phyloP scores from a whole-genome alignment of 2,888 invertebrate genomes.

The Drosophila kambysellisi region DNA sequence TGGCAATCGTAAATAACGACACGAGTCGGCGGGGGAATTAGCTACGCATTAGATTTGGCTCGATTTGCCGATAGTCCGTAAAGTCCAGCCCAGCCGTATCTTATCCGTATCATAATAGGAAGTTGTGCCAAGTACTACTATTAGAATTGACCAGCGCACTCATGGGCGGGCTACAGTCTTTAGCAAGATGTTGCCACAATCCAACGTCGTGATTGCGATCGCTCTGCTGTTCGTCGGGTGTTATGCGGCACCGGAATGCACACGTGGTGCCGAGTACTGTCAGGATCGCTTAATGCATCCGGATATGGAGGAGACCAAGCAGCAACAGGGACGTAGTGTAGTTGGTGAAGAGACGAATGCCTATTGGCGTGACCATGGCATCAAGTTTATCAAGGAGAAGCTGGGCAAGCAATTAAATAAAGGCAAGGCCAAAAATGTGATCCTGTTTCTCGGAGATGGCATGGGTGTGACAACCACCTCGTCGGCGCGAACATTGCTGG shows the following conservation, averaged over 20 bases:
- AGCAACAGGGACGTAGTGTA: constrained; percentile 22
- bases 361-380: constrained; percentile 78
- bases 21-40: constrained; percentile 47
- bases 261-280: constrained; percentile 70
- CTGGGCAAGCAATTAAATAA: constrained; percentile 71
- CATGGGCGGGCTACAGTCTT: constrained; percentile 44
- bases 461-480: constrained; percentile 94
- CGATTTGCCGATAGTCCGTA: constrained; percentile 31
- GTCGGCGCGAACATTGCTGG: constrained; percentile 90
- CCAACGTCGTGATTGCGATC: constrained; percentile 48
- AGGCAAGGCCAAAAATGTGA: constrained; percentile 90
- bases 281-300: constrained; percentile 81
- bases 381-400: constrained; percentile 79
- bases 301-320: constrained; percentile 59
- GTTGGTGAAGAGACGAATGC: constrained; percentile 68
- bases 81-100: constrained; percentile 40
- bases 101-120: constrained; percentile 58
- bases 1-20: constrained; percentile 63
- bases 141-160: background rate
- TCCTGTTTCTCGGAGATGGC: constrained; percentile 94
- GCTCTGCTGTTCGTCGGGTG: constrained; percentile 23
- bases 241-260: constrained; percentile 70
- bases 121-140: constrained; percentile 6
- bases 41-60: constrained; percentile 43
- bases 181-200: constrained; percentile 54